Base-by-base conservation (phyloP, 2,888 invertebrate genomes). In the Trilocha varians region DNA sequence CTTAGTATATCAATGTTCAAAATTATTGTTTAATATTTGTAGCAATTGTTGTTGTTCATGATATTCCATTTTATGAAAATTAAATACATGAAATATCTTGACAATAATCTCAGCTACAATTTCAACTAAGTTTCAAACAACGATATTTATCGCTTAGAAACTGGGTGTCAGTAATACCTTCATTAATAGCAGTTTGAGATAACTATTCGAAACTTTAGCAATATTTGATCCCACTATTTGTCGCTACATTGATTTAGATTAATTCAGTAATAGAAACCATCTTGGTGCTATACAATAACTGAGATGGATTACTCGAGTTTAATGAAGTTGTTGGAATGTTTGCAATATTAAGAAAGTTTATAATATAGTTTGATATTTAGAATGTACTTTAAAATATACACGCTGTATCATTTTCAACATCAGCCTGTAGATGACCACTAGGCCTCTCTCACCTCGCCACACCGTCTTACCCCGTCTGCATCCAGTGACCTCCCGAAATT, bases 201-300 rank as follows among this genome's bases (percentile, higher is more conserved):
- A 55, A 59, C 49, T 48, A 49, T 58, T 50, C 54, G 46, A 50
- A 69, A 74, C 65, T 76, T 76, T 64, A 59, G 54, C 55, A 70
- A 71, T 70, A 74, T 73, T 71, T 63, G 65, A 65, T 55, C 54
- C 62, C 57, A 65, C 63, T 65, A 70, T 75, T 75, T 69, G 68
- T 70, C 65, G 66, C 64, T 62, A 53, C 62, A 70, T 68, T 70
- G 65, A 68, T 63, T 70, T 56, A 59, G 59, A 63, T 64, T 68
- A 67, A 67, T 56, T 67, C 60, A 49, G 55, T 59, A 64, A 62
- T 51, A 55, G 50, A 54, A 53, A 52, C 53, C 47, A 52, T 57
- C 32, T 43, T 34, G 32, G 39, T 44, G 25, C 6, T 25, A 9
- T 25, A 25, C 25, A 9, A 25, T 25, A 11, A 9, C 25, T 25